Evolutionary conservation across 2,113 vertebrate genomes (phyloP), one percentile per base, ranked within the genome.

Genomic region (Thymallus thymallus): DNA sequence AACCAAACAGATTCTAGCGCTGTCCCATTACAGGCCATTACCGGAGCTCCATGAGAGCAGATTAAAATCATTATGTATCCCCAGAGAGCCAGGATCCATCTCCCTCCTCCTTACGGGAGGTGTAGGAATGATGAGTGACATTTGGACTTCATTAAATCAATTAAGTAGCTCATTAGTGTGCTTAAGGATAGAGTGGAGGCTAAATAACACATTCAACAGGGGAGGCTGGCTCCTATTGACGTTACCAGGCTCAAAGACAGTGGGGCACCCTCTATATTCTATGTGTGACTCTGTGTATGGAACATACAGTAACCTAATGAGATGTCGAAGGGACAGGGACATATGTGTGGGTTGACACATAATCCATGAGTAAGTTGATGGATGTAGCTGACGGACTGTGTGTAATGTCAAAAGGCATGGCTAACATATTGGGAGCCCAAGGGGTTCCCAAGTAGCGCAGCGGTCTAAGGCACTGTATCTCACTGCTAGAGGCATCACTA

Each of bases 121-220:
- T 69, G 71, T 69, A 24, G 41, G 63, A 61, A 35, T 72, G 63
- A 80, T 71, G 75, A 76, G 56, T 78, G 75, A 77, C 74, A 81
- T 79, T 81, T 81, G 76, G 69, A 80, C 82, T 81, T 77, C 76
- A 71, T 80, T 84, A 78, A 87, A 80, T 84, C 76, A 80, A 79
- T 85, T 79, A 84, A 71, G 64, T 18, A 75, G 51, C 75, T 79
- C 78, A 82, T 82, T 82, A 81, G 80, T 76, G 80, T 73, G 62
- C 71, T 41, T 41, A 41, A 9, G 35, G 35, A 41, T 41, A 41
- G 35, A 41, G 35, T 41, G 35, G 41, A 64, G 45, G 68, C 58
- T 58, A 80, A 87, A 81, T 76, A 80, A 69, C 74, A 48, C 68
- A 66, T 51, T 71, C 72, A 76, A 51, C 9, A 41, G 23, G 65